A percentile compares a stretch with the other conserved stretches of the same genome.
These are phyloP conservation scores for Tragelaphus buxtoni DNA, from an alignment of 2,113 vertebrate species.

Conservation along the genomic window DNA sequence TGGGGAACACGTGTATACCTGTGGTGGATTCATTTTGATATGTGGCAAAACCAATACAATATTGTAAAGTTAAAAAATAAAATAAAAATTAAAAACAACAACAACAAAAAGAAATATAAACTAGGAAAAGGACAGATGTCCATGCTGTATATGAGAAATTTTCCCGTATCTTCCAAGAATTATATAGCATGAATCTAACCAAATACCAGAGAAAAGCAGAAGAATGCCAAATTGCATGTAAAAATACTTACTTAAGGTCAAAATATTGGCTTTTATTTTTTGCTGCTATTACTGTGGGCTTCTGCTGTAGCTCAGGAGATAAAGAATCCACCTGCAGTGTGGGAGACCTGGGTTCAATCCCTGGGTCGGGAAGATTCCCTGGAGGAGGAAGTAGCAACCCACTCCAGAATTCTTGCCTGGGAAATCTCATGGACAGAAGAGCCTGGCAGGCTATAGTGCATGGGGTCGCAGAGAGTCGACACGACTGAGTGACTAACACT, in stretches of 20 bases:
- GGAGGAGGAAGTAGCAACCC: neutral
- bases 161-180: neutral
- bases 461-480: neutral
- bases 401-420: neutral
- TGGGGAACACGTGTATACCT: no score
- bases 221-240: neutral
- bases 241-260: neutral
- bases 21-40: no score
- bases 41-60: no score
- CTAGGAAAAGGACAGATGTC: neutral
- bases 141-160: neutral
- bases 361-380: neutral
- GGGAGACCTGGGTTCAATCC: neutral
- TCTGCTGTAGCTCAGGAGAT: neutral
- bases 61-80: no score
- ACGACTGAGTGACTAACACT: neutral
- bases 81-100: no score
- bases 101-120: no score
- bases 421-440: neutral
- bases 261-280: neutral
- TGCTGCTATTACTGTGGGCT: neutral
- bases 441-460: neutral
- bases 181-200: neutral
- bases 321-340: neutral
- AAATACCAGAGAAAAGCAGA: neutral